A percentile compares a stretch with the other conserved stretches of the same genome.
phyloP scores from a whole-genome alignment of 1,140 invertebrate genomes.

The Apolygus lucorum region DNA sequence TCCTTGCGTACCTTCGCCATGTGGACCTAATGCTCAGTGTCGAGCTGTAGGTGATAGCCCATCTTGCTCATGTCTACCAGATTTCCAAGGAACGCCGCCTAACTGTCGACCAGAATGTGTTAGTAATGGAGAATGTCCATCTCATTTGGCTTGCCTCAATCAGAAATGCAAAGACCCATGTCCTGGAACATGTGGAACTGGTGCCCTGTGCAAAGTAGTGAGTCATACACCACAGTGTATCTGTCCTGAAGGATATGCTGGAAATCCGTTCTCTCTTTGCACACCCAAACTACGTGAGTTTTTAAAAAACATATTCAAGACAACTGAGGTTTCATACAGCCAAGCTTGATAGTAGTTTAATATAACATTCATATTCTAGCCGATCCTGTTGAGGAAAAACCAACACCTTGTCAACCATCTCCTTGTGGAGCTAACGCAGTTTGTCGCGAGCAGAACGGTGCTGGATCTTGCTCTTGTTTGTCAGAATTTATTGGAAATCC shows the following conservation, averaged over 20 bases:
- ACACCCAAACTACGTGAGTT: conserved; percentile 27
- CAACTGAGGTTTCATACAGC: no score
- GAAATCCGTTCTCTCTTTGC: conserved; percentile 56
- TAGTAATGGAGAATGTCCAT: conserved; percentile 53
- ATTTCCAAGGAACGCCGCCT: conserved; percentile 52
- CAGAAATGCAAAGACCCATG: conserved; percentile 61
- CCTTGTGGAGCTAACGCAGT: conserved; percentile 66
- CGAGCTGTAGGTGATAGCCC: conserved; percentile 48
- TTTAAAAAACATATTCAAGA: no score
- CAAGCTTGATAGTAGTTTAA: no score
- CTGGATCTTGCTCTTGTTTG: conserved; percentile 59
- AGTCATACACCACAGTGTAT: conserved; percentile 56
- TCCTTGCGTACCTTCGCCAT: conserved; percentile 58
- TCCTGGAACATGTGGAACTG: conserved; percentile 51
- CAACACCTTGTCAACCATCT: conserved; percentile 60
- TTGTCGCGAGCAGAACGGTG: conserved; percentile 55
- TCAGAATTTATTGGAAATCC: conserved; percentile 65
- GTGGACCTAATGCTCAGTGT: conserved; percentile 61
- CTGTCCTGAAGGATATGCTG: conserved; percentile 48
- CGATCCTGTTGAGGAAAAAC: conserved; percentile 34
- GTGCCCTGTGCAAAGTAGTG: conserved; percentile 55
- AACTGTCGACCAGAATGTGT: conserved; percentile 57
- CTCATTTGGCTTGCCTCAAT: conserved; percentile 54
- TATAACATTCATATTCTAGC: conserved; percentile 27
- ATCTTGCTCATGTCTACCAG: conserved; percentile 54